Base-by-base conservation (phyloP, 1,140 invertebrate genomes). In the Heliconius hewitsoni region DNA sequence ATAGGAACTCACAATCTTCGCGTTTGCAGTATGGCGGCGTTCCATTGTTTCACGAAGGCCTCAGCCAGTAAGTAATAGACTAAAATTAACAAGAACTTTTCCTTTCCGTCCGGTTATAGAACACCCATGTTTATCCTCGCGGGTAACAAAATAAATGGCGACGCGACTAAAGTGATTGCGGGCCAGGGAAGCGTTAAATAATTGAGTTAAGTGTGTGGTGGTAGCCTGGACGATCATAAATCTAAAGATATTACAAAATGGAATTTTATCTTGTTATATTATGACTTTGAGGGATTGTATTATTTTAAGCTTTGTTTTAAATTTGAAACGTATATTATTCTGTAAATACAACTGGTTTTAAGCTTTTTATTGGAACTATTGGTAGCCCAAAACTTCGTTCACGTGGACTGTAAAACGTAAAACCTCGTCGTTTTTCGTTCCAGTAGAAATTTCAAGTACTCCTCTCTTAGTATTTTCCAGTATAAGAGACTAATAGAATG, bases 181-280 rank as follows among this genome's bases (percentile, higher is more conserved):
- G 60, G 37, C 66, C 60, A 76, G 75, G 71, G 39, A 60, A 76
- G 75, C 60, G 75, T 70, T 71, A 76, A 71, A 76, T 76, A 71
- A 76, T 76, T 42, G 75, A 76, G 75, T 76, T 76, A 66, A 75
- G 74, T 75, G 55, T 75, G 55, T 66, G 60, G 2, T 30, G 60
- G 60, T 66, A 27, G 60, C 60, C 27, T 11, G 23, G 9, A 66
- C 60, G 27, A 18, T 66, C 60, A 66, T 66, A 66, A 66, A 66
- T 66, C 60, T 66, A 66, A 30, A 60, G 34, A 42, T 75, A 75
- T 75, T 75, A 75, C 34, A 74, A 75, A 75, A 75, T 18, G 55
- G 27, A 60, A 60, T 66, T 66, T 75, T 66, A 60, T 75, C 30
- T 57, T 11, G 39, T 39, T n/a, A 50, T 73, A 37, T 37, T 37